phyloP scores from a whole-genome alignment of 2,113 vertebrate species.

The Rattus norvegicus region GRCr8 NC_086036.1:56565501-56566000 shows the following conservation, averaged over 20 bases:
- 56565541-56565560: conserved; percentile 81
- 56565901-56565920: background rate
- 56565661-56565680: background rate
- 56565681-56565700: background rate
- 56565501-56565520: conserved; percentile 86
- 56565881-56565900: background rate
- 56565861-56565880: background rate
- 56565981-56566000: too few relatives aligned
- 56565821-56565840: background rate
- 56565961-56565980: too few relatives aligned
- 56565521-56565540: conserved; percentile 75
- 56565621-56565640: background rate
- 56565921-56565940: background rate
- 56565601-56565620: background rate
- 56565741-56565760: background rate
- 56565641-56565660: background rate
- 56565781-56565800: background rate
- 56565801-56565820: background rate
- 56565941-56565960: background rate
- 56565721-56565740: background rate
- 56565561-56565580: conserved; percentile 83
- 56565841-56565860: background rate
- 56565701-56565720: background rate
- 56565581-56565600: background rate
- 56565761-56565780: background rate